Evolutionary conservation across 2,888 invertebrate genomes (phyloP).

Genomic region (Meghimatium bilineatum): DNA sequence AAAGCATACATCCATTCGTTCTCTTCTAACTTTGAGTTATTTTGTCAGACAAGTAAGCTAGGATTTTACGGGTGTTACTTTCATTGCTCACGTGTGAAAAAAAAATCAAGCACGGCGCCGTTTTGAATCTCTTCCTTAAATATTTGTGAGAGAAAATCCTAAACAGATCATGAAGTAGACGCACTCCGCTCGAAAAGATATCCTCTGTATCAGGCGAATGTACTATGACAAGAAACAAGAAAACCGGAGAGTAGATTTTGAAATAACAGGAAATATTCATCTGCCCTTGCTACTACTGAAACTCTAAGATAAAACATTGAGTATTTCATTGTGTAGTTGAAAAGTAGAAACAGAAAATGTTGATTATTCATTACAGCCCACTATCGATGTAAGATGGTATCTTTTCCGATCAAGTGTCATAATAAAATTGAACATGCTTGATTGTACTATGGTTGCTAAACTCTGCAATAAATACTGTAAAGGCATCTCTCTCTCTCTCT

Average conservation of each 20-base stretch:
- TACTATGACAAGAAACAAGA: background rate
- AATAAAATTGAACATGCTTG: too few species aligned
- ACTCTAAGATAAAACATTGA: too few species aligned
- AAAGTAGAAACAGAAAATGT: too few species aligned
- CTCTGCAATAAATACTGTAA: too few species aligned
- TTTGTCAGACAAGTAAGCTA: background rate
- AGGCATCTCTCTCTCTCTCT: too few species aligned
- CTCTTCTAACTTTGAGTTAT: background rate
- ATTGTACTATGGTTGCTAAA: too few species aligned
- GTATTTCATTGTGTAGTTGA: too few species aligned
- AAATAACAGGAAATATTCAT: background rate
- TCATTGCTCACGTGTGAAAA: background rate
- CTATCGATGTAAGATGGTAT: too few species aligned
- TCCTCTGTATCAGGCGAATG: background rate
- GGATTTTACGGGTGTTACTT: background rate
- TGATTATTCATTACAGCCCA: too few species aligned
- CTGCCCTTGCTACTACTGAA: background rate
- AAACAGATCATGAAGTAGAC: background rate
- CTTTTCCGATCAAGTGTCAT: too few species aligned
- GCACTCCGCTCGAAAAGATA: background rate
- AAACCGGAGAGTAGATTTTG: background rate
- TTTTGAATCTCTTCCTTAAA: constrained; percentile 4
- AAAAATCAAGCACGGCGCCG: background rate
- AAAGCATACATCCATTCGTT: too few species aligned
- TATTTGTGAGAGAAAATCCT: background rate